Evolutionary conservation across 2,888 invertebrate genomes (phyloP).

Genomic region (Oeneis ivallda): DNA sequence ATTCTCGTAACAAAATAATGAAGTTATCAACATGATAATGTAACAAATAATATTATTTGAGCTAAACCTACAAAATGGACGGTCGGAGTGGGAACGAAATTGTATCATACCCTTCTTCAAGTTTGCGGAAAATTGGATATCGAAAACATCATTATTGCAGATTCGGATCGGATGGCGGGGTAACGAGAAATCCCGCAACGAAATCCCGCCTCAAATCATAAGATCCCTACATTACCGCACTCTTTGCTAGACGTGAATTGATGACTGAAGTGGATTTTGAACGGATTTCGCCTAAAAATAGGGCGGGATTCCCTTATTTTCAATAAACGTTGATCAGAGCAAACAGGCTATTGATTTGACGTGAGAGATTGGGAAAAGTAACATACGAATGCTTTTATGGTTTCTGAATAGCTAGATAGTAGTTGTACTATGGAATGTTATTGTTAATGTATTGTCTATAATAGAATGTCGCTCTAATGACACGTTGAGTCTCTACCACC

Average conservation of each 20-base stretch:
- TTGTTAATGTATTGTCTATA: not conserved
- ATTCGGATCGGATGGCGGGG: constrained; percentile 39
- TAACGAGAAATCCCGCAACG: constrained; percentile 35
- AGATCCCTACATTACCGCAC: constrained; percentile 30
- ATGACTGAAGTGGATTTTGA: constrained; percentile 12
- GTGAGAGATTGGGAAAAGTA: not conserved
- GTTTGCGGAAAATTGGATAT: constrained; percentile 43
- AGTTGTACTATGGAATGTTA: not conserved
- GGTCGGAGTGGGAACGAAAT: constrained; percentile 23
- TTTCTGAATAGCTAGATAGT: not conserved
- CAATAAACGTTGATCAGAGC: not conserved
- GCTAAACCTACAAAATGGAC: constrained; percentile 15
- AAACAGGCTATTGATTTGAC: not conserved
- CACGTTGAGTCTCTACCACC: no score
- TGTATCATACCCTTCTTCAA: constrained; percentile 34
- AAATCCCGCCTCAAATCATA: constrained; percentile 33
- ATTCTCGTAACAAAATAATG: constrained; percentile 17
- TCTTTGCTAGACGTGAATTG: constrained; percentile 23
- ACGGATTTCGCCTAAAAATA: constrained; percentile 1
- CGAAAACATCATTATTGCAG: constrained; percentile 42
- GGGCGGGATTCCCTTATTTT: not conserved
- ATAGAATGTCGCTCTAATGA: not conserved
- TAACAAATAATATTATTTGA: constrained; percentile 16
- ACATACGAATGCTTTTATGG: constrained; percentile 2
- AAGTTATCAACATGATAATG: constrained; percentile 25